Evolutionary conservation across 1,140 invertebrate species (phyloP), one percentile per base, ranked within the genome.

Genomic region (Antheraea mylitta): DNA sequence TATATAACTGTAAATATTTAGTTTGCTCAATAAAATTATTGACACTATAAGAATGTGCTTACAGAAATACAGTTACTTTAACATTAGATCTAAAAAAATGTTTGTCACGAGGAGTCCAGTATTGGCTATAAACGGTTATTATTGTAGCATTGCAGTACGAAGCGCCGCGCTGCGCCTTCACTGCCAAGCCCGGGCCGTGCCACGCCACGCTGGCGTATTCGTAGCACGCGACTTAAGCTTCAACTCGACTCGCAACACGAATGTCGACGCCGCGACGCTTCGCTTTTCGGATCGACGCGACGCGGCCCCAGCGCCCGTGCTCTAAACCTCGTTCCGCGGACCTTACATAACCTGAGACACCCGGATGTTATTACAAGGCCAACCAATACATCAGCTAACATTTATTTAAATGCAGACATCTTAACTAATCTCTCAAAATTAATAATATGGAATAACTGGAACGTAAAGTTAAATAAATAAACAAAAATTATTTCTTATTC

Each of bases 301-400:
- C 60, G 68, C 73, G 22, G 67, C 22, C 30, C 67, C 72, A 30
- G 22, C 58, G 61, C 64, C 60, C 45, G 13, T 53, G 36, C 48
- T 18, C 61, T 67, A 69, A 61, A 69, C 61, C 79, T 78, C 82
- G 66, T 73, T 74, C 74, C 76, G 74, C 65, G 73, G 70, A 72
- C 73, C 67, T 88, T 88, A 87, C 80, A 87, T 87, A 87, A 90
- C 77, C 67, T 60, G 71, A 78, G 70, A 79, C 72, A 88, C 87
- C 87, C 87, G 87, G 86, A 90, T 85, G 81, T 83, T 72, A 78
- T 73, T 72, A 69, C 83, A 88, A 88, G 85, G 84, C 82, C 82
- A 81, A 66, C 68, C 67, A 53, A 81, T 82, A 74, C 81, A 76
- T 79, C 73, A 63, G 60, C 38, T 77, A 75, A 74, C 73, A 77